These are phyloP conservation scores for Agrotis ipsilon DNA, from an alignment of 2,888 invertebrate species.

Conservation along the genomic window DNA sequence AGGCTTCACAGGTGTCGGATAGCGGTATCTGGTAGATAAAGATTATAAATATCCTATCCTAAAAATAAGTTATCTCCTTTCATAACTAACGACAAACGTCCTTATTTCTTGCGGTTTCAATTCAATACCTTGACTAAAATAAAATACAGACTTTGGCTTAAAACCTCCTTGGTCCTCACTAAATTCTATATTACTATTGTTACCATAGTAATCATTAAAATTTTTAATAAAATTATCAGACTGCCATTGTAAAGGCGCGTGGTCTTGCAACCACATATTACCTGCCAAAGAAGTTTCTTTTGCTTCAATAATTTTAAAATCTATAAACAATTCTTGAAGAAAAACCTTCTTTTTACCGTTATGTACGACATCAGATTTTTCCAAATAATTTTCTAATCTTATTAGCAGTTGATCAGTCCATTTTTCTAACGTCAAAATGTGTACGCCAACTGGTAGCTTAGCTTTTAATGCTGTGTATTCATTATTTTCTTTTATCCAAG, in stretches of 20 bases:
- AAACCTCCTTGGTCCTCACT: slow-evolving; percentile 47
- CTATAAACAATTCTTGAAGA: slow-evolving; percentile 91
- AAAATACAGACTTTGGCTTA: slow-evolving; percentile 50
- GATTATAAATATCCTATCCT: too few species aligned
- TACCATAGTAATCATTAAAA: slow-evolving; percentile 76
- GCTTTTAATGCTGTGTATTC: slow-evolving; percentile 86
- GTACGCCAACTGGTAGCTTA: slow-evolving; percentile 93
- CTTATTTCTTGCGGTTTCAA: slow-evolving; percentile 94
- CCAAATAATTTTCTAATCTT: slow-evolving; percentile 95
- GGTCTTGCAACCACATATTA: slow-evolving; percentile 92
- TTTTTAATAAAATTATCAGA: slow-evolving; percentile 73
- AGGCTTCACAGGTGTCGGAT: too few species aligned
- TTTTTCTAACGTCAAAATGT: slow-evolving; percentile 94
- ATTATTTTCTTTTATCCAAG: slow-evolving; percentile 83
- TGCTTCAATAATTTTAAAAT: slow-evolving; percentile 88
- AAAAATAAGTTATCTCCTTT: neutral
- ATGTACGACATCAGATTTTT: slow-evolving; percentile 91
- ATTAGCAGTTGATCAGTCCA: slow-evolving; percentile 93
- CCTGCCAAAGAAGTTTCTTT: slow-evolving; percentile 93
- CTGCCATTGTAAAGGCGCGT: slow-evolving; percentile 88
- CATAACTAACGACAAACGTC: slow-evolving; percentile 91
- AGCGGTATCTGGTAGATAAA: too few species aligned
- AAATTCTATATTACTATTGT: slow-evolving; percentile 56
- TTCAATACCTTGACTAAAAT: slow-evolving; percentile 79
- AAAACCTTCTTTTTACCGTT: slow-evolving; percentile 90